Evolutionary conservation across 2,888 invertebrate species (phyloP).

Genomic region (Hypena proboscidalis): DNA sequence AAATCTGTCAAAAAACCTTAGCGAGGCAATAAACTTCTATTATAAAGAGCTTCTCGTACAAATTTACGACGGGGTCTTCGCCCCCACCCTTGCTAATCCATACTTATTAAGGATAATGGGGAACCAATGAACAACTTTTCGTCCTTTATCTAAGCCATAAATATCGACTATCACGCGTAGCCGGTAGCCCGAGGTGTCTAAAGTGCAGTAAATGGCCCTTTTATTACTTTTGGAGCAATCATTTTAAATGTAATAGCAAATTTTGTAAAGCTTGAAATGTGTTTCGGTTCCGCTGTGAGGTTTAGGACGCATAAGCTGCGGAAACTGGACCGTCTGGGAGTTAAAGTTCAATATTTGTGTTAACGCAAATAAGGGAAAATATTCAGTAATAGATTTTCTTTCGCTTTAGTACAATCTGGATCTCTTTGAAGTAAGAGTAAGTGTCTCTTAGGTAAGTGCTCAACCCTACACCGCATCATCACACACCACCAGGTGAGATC

Average conservation of each 20-base stretch:
- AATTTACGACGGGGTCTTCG: conserved; percentile 73
- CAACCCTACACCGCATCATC: too few relatives aligned
- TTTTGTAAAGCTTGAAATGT: conserved; percentile 17
- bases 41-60: conserved; percentile 71
- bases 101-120: conserved; percentile 84
- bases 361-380: too few relatives aligned
- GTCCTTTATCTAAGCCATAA: conserved; percentile 78
- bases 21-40: conserved; percentile 69
- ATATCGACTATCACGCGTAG: conserved; percentile 63
- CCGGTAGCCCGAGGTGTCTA: conserved; percentile 71
- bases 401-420: too few relatives aligned
- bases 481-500: too few relatives aligned
- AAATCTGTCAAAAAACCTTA: conserved; percentile 36
- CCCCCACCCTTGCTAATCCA: conserved; percentile 77
- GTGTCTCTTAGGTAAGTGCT: too few relatives aligned
- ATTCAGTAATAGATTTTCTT: too few relatives aligned
- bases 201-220: conserved; percentile 67
- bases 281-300: conserved; percentile 2
- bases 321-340: too few relatives aligned
- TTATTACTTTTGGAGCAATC: conserved; percentile 63
- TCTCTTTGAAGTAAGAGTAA: too few relatives aligned
- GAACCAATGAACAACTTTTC: conserved; percentile 80
- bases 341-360: too few relatives aligned
- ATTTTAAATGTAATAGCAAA: conserved; percentile 53
- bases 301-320: background rate